These are phyloP conservation scores for Cyanistes caeruleus DNA, from an alignment of 2,113 vertebrate genomes.

Conservation along the genomic window DNA sequence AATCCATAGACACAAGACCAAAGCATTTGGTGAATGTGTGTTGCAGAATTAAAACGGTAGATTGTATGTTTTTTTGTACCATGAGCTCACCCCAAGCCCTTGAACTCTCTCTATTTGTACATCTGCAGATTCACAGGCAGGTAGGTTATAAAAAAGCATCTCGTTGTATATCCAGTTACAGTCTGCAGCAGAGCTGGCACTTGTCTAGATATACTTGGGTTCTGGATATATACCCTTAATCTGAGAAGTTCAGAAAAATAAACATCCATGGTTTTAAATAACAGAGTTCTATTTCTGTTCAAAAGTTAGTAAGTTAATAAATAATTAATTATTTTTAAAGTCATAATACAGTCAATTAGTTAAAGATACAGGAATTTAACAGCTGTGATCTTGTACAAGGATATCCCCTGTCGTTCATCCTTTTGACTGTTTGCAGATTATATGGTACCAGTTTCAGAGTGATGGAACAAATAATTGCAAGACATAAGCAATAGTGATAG, in stretches of 20 bases:
- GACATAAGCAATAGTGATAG: conserved; percentile 5
- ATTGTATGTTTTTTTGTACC: background rate
- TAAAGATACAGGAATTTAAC: background rate
- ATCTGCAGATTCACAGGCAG: background rate
- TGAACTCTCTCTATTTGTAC: background rate
- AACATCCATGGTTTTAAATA: background rate
- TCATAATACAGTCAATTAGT: background rate
- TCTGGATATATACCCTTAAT: background rate
- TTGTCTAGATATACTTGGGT: background rate
- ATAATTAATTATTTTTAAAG: background rate
- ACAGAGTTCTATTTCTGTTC: background rate
- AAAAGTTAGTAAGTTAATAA: background rate
- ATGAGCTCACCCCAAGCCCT: background rate
- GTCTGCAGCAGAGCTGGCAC: background rate
- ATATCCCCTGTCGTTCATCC: background rate
- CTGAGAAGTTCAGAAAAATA: background rate
- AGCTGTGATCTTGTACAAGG: background rate
- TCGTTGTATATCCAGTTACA: background rate
- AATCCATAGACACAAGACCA: background rate
- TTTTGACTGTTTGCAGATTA: background rate
- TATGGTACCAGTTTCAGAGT: background rate
- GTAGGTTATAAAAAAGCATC: background rate
- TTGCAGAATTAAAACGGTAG: background rate
- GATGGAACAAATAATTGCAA: conserved; percentile 28
- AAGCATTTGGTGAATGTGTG: background rate